Evolutionary conservation across 2,113 vertebrate genomes (phyloP), one percentile per base, ranked within the genome.

Genomic region (Osmerus mordax): DNA sequence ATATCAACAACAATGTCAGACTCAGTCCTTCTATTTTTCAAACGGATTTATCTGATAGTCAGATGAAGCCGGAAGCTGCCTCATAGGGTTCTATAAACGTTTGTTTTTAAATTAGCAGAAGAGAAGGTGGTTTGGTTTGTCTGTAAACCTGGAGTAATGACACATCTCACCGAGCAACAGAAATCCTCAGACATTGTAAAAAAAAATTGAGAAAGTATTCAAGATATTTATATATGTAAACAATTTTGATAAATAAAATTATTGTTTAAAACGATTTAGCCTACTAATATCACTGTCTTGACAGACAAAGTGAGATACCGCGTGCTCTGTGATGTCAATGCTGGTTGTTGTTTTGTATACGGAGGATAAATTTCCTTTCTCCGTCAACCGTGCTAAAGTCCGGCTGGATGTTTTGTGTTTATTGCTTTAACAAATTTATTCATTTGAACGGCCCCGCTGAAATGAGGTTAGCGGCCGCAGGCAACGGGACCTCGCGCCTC

Each of bases 391-490:
- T 87, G 75, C 73, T 82, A 81, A 85, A 87, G 85, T 92, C 91
- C 92, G 93, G 91, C 90, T 93, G 92, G 89, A 92, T 92, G 92
- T 91, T 90, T 93, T n/a, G 93, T 95, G 94, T 97, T 96, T 97
- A 95, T 96, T 96, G 95, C 94, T 95, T 92, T 96, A 96, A 97
- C 95, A 96, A 96, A 98, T 96, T 91, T 97, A 98, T 96, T 95
- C 94, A 94, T 92, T 91, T 91, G 87, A 88, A 92, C 41, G 92
- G 92, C 87, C 86, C 87, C 84, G 88, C 93, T 92, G 90, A 92
- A 93, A 93, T 92, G 92, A 95, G 93, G 95, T 96, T 95, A 96
- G 89, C 92, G 93, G 96, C 96, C 95, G 82, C 91, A 93, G 95
- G 97, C 96, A 93, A 93, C 90, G 90, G 94, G 94, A 94, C 92